Base-by-base conservation (phyloP, 2,113 vertebrate genomes). In the Varanus komodoensis region DNA sequence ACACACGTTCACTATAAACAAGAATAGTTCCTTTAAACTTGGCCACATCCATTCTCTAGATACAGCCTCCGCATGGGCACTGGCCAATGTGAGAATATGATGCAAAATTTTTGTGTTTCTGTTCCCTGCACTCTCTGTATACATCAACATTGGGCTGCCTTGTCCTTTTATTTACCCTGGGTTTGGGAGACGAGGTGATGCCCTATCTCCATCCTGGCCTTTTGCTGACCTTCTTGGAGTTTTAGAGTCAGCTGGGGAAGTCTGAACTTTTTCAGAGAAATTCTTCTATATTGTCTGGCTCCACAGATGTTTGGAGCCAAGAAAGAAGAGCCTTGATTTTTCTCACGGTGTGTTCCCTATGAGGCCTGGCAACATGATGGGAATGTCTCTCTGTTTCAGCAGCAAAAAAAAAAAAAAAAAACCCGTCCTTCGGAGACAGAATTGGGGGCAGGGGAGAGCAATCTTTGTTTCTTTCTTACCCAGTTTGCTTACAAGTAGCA, bases 331-430 rank as follows among this genome's bases (percentile, higher is more conserved):
- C 27, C 50, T n/a, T 89, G 68, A 86, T 93, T 91, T 75, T 94
- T 96, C 94, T 94, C 96, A 93, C 89, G 91, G 92, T 84, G 93
- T 89, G 75, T 93, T 93, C 91, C 92, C 93, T 94, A 86, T 92
- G 85, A 84, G 80, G 91, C 93, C 92, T 84, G 95, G 93, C 32
- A 68, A 94, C 77, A 64, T 89, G 89, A 88, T 69, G 88, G 94
- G 68, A 95, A 77, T 79, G 38, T 85, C 74, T 6, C 87, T 84
- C 50, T 92, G 86, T 82, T 90, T 89, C 73, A 91, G 92, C 89
- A 23, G 83, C 77, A 1, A 92, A 90, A 0, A 71, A 88, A 57
- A 23, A 81, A 73, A 1, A 92, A 90, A 0, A 71, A 88, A 57
- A 82, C 38, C 38, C 38, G 38, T 82, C 68, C 15, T 11, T 6